These are phyloP conservation scores for Pedionomus torquatus DNA, from an alignment of 2,113 vertebrate species.

Conservation along the genomic window DNA sequence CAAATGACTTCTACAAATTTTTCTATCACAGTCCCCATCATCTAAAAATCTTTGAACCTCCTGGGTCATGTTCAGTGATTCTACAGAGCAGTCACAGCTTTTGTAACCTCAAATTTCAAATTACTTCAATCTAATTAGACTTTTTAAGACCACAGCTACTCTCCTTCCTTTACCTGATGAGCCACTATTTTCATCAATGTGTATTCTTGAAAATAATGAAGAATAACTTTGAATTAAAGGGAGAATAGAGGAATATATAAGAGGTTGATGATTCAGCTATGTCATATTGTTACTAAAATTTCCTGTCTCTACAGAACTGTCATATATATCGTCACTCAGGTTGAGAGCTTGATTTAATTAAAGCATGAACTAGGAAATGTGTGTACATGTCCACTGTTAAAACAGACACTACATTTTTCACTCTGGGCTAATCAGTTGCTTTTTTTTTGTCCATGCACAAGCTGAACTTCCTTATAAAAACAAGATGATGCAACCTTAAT, in stretches of 20 bases:
- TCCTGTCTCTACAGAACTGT: not conserved
- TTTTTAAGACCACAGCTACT: not conserved
- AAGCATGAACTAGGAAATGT: not conserved
- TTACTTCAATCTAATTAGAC: not conserved
- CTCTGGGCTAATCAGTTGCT: not conserved
- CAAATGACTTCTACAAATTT: not conserved
- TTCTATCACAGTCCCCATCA: not conserved
- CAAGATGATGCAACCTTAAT: not conserved
- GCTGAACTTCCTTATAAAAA: not conserved
- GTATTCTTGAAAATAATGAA: not conserved
- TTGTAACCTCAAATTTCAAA: not conserved
- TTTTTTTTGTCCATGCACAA: not conserved
- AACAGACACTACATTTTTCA: not conserved
- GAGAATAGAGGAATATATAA: not conserved
- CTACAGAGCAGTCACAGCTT: not conserved
- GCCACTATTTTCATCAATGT: not conserved
- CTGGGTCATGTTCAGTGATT: not conserved
- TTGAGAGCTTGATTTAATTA: not conserved
- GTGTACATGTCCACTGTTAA: not conserved
- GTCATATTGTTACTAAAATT: not conserved
- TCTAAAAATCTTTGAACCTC: not conserved
- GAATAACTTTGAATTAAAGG: not conserved
- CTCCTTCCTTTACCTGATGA: not conserved
- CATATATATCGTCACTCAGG: not conserved
- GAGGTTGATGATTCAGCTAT: not conserved